A percentile compares a stretch with the other conserved stretches of the same genome.
Evolutionary conservation across 2,888 invertebrate species (phyloP).

Genomic region (Andrena fulva): DNA sequence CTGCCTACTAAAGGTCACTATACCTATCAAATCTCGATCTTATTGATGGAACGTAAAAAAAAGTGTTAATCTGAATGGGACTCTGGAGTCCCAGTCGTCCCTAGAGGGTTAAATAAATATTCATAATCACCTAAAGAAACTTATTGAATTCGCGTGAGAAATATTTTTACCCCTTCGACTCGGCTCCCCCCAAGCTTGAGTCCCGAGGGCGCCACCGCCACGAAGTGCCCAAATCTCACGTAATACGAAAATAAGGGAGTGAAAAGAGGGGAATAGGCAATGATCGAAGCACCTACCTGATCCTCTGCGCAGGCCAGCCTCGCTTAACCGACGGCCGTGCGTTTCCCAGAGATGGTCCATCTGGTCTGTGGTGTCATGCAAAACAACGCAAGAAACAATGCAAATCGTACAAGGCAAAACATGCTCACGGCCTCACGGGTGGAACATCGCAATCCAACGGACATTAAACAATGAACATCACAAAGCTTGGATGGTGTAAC

Average conservation of each 20-base stretch:
- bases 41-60: too few relatives aligned
- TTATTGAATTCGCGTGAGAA: too few relatives aligned
- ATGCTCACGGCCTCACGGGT: conserved; percentile 26
- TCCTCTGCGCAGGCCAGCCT: conserved; percentile 91
- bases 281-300: conserved; percentile 88
- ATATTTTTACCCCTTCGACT: too few relatives aligned
- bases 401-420: conserved; percentile 60
- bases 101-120: too few relatives aligned
- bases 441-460: background rate
- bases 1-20: too few relatives aligned
- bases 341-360: conserved; percentile 91
- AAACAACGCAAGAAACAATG: conserved; percentile 74
- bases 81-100: too few relatives aligned
- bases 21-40: too few relatives aligned
- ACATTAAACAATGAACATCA: background rate
- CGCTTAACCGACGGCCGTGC: conserved; percentile 90
- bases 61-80: too few relatives aligned
- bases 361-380: conserved; percentile 78
- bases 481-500: background rate
- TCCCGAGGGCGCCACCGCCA: too few relatives aligned
- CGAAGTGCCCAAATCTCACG: background rate
- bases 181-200: too few relatives aligned
- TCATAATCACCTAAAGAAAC: too few relatives aligned
- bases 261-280: background rate
- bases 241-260: background rate